A percentile compares a stretch with the other conserved stretches of the same genome.
phyloP scores from a whole-genome alignment of 30 jellyfish, hydroid and myxozoan species.

The Chironex yamaguchii region DNA sequence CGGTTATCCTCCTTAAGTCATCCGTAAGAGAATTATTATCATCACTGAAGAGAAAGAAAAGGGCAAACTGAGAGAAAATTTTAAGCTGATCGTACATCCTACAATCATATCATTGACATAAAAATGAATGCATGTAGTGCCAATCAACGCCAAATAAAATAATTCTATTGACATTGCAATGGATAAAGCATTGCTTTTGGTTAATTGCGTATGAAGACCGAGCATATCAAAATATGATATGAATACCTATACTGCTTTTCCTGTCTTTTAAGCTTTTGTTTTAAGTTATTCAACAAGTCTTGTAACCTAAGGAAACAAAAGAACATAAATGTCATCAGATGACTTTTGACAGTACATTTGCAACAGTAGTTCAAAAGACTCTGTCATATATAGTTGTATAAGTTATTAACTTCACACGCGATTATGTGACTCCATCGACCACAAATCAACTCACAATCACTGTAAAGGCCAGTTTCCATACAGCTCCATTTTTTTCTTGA shows the following conservation, averaged over 20 bases:
- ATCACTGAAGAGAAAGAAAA: slow-evolving; percentile 65
- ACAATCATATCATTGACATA: too few relatives aligned
- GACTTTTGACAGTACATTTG: too few relatives aligned
- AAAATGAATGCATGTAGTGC: neutral
- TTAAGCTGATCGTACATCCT: slow-evolving; percentile 54
- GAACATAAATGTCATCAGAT: too few relatives aligned
- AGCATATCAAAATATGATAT: neutral
- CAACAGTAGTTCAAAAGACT: too few relatives aligned
- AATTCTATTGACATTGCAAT: neutral
- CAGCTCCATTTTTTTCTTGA: neutral
- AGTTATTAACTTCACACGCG: too few relatives aligned
- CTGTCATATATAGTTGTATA: too few relatives aligned
- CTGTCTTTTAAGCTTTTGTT: slow-evolving; percentile 81
- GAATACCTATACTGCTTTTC: slow-evolving; percentile 86
- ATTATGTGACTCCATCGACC: too few relatives aligned
- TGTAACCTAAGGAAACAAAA: slow-evolving; percentile 59
- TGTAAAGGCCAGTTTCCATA: too few relatives aligned
- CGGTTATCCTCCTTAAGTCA: slow-evolving; percentile 90
- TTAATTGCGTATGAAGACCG: too few relatives aligned
- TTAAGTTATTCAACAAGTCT: slow-evolving; percentile 78
- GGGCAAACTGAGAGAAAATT: neutral
- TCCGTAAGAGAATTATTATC: slow-evolving; percentile 79
- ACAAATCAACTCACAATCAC: too few relatives aligned
- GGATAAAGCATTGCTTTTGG: neutral
- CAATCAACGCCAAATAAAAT: neutral